phyloP scores from a whole-genome alignment of 2,797 vertebrate species.

The Gephyroberyx darwinii region DNA sequence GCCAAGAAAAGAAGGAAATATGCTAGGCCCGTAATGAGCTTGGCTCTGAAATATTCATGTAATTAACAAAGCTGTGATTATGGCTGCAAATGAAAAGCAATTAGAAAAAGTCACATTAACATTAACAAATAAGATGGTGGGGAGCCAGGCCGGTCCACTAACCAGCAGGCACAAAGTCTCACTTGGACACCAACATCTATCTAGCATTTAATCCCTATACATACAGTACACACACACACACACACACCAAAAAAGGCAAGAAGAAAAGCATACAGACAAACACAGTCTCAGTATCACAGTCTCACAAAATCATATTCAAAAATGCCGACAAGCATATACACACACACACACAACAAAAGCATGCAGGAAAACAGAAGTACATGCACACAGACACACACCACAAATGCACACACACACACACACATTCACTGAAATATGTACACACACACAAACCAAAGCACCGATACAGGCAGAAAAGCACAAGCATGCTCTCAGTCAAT shows the following conservation, averaged over 20 bases:
- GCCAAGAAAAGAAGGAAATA: slow-evolving; percentile 62
- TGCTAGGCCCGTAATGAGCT: slow-evolving; percentile 72
- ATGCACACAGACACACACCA: not conserved
- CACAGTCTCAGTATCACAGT: no score
- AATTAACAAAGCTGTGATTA: slow-evolving; percentile 85
- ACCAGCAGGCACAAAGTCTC: slow-evolving; percentile 38
- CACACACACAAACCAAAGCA: no score
- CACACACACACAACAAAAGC: no score
- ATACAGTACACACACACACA: not conserved
- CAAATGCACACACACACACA: not conserved
- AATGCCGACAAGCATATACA: no score
- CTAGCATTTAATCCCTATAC: slow-evolving; percentile 5
- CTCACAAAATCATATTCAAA: no score
- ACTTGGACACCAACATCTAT: slow-evolving; percentile 51
- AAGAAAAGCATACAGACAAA: no score
- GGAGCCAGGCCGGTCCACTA: slow-evolving; percentile 50
- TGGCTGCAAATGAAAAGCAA: slow-evolving; percentile 80
- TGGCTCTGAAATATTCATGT: slow-evolving; percentile 81
- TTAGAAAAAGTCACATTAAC: slow-evolving; percentile 80
- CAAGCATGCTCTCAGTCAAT: no score
- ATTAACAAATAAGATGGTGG: slow-evolving; percentile 74
- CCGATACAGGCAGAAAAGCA: no score
- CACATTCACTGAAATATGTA: not conserved
- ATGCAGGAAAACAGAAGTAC: no score
- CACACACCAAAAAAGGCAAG: not conserved